Percentiles rank a stretch among this genome's conserved stretches.
Conservation (phyloP, 2,113 vertebrate species). For the Gadus macrocephalus region DNA sequence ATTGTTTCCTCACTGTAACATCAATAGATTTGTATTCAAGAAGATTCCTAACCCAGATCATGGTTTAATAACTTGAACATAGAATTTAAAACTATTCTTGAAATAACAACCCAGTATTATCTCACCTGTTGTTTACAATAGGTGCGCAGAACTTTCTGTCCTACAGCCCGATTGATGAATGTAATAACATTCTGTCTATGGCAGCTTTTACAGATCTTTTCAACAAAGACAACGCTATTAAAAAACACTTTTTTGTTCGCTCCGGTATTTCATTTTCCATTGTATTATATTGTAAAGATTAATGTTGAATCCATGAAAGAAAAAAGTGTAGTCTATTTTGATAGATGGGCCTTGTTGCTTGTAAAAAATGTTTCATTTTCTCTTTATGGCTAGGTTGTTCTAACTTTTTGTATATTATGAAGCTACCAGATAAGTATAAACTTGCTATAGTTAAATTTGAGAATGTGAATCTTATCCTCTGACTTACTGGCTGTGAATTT, state of each 20-base stretch:
- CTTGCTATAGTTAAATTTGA: conserved; percentile 60
- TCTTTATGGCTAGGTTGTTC: conserved; percentile 66
- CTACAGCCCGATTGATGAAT: conserved; percentile 73
- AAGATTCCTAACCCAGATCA: too few species aligned
- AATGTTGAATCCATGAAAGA: conserved; percentile 51
- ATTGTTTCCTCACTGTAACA: too few species aligned
- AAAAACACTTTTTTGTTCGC: conserved; percentile 36
- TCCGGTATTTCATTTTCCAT: conserved; percentile 54
- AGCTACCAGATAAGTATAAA: conserved; percentile 54
- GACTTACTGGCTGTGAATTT: conserved; percentile 75
- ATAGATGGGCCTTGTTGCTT: conserved; percentile 59
- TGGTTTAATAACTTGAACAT: too few species aligned
- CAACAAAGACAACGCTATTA: conserved; percentile 37
- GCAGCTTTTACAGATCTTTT: conserved; percentile 69
- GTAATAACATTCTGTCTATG: conserved; percentile 72
- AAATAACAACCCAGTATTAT: too few species aligned
- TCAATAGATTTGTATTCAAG: too few species aligned
- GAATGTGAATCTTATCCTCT: conserved; percentile 65
- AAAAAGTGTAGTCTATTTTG: conserved; percentile 42
- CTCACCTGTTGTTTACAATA: too few species aligned
- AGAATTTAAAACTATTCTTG: too few species aligned
- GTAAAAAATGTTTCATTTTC: conserved; percentile 54
- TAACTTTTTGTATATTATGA: conserved; percentile 66
- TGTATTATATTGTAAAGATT: conserved; percentile 60
- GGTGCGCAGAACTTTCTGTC: too few species aligned